These are phyloP conservation scores for Mobula birostris DNA, from an alignment of 2,113 vertebrate genomes.

Conservation along the genomic window DNA sequence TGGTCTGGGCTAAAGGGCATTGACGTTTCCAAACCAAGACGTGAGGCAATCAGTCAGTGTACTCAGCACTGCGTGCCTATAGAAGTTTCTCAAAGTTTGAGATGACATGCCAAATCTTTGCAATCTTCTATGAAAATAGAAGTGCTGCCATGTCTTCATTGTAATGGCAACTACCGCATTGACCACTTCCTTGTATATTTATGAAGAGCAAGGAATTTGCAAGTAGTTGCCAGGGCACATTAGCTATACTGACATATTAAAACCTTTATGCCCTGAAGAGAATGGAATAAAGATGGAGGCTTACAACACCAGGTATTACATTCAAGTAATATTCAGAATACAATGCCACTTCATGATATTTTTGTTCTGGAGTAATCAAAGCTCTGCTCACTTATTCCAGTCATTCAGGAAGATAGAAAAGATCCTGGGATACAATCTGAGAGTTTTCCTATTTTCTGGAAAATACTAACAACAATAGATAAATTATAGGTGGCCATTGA, in stretches of 20 bases:
- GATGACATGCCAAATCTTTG: too few relatives aligned
- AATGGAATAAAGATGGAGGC: not conserved
- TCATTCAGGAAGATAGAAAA: not conserved
- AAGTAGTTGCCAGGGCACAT: too few relatives aligned
- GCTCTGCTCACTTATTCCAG: not conserved
- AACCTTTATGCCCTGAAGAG: not conserved
- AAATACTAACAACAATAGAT: not conserved
- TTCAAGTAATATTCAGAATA: not conserved
- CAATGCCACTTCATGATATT: not conserved
- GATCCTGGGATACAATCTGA: not conserved
- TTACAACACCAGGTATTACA: not conserved
- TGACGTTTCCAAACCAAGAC: too few relatives aligned
- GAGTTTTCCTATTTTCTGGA: not conserved
- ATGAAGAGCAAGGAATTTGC: not conserved
- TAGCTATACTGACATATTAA: not conserved
- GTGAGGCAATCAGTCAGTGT: too few relatives aligned
- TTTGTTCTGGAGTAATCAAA: not conserved
- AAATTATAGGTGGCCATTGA: not conserved
- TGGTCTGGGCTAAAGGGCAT: too few relatives aligned
- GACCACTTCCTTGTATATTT: too few relatives aligned
- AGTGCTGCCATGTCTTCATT: too few relatives aligned
- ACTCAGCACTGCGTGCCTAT: too few relatives aligned
- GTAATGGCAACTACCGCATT: too few relatives aligned
- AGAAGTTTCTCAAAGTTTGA: too few relatives aligned
- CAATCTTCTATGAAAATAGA: too few relatives aligned